phyloP scores from a whole-genome alignment of 2,113 vertebrate species.

The Psettodes erumei region DNA sequence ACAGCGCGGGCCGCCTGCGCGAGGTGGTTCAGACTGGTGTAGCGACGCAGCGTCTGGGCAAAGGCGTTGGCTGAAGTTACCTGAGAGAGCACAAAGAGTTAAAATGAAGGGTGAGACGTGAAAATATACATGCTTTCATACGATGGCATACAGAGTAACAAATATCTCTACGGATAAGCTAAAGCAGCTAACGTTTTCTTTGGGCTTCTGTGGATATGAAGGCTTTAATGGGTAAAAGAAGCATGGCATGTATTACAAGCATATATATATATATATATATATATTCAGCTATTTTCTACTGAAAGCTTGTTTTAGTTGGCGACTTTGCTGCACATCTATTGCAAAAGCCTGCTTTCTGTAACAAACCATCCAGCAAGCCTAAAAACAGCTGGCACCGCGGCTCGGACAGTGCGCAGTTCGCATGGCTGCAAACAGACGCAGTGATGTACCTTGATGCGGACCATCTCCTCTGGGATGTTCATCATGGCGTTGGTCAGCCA shows the following conservation, averaged over 20 bases:
- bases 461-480: constrained; percentile 96
- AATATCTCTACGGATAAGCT: not conserved
- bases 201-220: not conserved
- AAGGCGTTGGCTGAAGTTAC: constrained; percentile 92
- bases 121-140: not conserved
- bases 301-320: not conserved
- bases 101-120: not conserved
- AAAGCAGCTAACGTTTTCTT: not conserved
- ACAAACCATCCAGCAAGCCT: not conserved
- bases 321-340: not conserved
- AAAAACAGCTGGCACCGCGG: not conserved
- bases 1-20: constrained; percentile 93
- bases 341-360: not conserved
- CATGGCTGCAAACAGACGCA: not conserved
- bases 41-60: constrained; percentile 92
- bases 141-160: not conserved
- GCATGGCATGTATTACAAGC: not conserved
- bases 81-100: constrained; percentile 64
- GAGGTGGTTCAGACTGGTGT: constrained; percentile 93
- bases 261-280: too few relatives aligned
- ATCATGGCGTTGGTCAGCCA: constrained; percentile 96
- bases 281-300: too few relatives aligned
- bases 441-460: constrained; percentile 91
- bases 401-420: too few relatives aligned
- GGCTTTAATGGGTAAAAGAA: not conserved